Evolutionary conservation across 2,113 vertebrate species (phyloP), one percentile per base, ranked within the genome.

Genomic region (Cololabis saira): DNA sequence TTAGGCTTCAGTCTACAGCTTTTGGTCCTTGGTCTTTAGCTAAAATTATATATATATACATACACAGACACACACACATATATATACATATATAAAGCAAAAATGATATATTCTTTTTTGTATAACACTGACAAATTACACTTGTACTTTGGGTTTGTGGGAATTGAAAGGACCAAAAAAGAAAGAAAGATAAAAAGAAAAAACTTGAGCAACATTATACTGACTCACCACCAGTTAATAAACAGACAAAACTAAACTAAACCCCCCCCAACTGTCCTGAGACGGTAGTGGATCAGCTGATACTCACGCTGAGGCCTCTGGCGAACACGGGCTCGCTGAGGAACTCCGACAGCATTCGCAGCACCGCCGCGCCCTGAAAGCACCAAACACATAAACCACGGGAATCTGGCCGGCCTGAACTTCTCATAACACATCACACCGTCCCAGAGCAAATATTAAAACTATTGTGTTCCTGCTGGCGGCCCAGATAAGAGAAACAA

Each of bases 291-390:
- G n/a, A 30, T 49, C 5, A 58, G 19, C 24, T 17, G 42, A 7
- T 64, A 87, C 95, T 96, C 87, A 99, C 97, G 50, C 91, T 80
- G 52, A 99, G 83, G 48, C 97, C 97, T 22, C 64, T 15, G 55
- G 82, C 90, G 85, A 99, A 99, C 7, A 97, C 62, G 0, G 90
- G 5, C 74, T 99, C 96, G 0, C 84, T 92, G 60, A 99, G 93
- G 75, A 98, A 99, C 63, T 89, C 77, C 0, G 97, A 98, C 12
- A 99, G 92, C 97, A 99, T 99, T 68, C 94, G 90, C 50, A 98
- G 86, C 51, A 99, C 97, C 0, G 95, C 93, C 0, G 94, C 96
- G 4, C 97, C 97, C 97, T 98, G 85, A 2, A 2, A 84, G 56
- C 21, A 85, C 1, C 0, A 11, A 45, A 67, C 18, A 68, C 43